Conservation (phyloP, 2,797 vertebrate species). For the Micropoecilia bifurca region DNA sequence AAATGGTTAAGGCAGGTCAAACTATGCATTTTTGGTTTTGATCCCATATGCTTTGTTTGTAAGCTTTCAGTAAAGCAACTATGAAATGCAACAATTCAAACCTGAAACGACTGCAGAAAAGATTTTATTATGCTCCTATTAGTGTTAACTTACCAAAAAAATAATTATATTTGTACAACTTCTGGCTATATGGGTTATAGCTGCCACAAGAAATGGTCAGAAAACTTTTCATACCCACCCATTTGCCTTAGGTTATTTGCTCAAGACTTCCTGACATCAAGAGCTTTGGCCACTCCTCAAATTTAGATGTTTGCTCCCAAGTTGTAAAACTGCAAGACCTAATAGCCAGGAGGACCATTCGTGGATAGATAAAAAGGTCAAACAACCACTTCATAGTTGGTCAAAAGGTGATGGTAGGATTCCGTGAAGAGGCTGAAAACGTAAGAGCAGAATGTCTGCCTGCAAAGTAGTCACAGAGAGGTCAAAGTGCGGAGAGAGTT, state of each 20-base stretch:
- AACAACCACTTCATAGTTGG: slow-evolving; percentile 56
- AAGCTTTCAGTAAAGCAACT: slow-evolving; percentile 5
- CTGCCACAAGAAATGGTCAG: slow-evolving; percentile 30
- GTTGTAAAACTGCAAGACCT: slow-evolving; percentile 70
- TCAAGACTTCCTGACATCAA: slow-evolving; percentile 62
- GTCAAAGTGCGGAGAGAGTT: slow-evolving; percentile 82
- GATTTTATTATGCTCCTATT: background rate
- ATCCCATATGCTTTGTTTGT: background rate
- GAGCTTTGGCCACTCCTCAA: slow-evolving; percentile 51
- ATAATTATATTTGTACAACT: slow-evolving; percentile 6
- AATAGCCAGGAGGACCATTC: slow-evolving; percentile 41
- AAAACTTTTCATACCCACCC: slow-evolving; percentile 21
- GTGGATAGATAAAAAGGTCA: slow-evolving; percentile 55
- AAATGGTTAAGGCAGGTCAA: background rate
- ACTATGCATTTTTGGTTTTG: background rate
- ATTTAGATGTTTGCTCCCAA: slow-evolving; percentile 48
- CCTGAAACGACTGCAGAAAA: background rate
- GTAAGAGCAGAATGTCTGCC: slow-evolving; percentile 62
- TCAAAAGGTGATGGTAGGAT: slow-evolving; percentile 54
- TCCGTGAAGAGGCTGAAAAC: slow-evolving; percentile 48
- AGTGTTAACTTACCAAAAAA: background rate
- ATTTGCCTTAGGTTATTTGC: slow-evolving; percentile 57
- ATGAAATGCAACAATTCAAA: slow-evolving; percentile 4
- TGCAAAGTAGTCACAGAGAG: slow-evolving; percentile 68
- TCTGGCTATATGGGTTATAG: slow-evolving; percentile 9